Evolutionary conservation across 2,888 invertebrate species (phyloP).

Genomic region (Cheilosia grossa): DNA sequence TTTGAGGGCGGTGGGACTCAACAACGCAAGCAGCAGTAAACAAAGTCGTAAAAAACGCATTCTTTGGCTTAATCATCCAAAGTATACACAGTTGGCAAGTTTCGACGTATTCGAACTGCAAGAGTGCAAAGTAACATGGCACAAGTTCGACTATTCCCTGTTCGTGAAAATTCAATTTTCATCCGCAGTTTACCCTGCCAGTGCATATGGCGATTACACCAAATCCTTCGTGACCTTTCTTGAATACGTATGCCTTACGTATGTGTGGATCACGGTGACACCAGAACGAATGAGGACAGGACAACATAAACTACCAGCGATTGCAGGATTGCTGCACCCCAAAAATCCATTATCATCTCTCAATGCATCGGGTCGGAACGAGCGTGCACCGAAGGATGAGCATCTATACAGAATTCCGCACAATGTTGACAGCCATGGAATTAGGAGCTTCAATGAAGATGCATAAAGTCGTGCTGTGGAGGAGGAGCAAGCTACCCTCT

Average conservation of each 20-base stretch:
- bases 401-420: slow-evolving; percentile 25
- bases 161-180: slow-evolving; percentile 59
- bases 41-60: slow-evolving; percentile 1
- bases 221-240: not conserved
- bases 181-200: slow-evolving; percentile 40
- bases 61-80: not conserved
- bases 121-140: slow-evolving; percentile 2
- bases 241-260: not conserved
- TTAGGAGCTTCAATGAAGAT: slow-evolving; percentile 43
- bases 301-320: slow-evolving; percentile 24
- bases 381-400: slow-evolving; percentile 7
- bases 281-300: slow-evolving; percentile 28
- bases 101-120: slow-evolving; percentile 4
- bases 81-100: not conserved
- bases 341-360: slow-evolving; percentile 52
- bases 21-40: not conserved
- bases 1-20: not conserved
- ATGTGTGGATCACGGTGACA: slow-evolving; percentile 23
- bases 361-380: slow-evolving; percentile 17
- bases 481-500: not conserved
- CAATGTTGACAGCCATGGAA: slow-evolving; percentile 47
- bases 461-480: slow-evolving; percentile 23
- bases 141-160: not conserved
- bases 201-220: slow-evolving; percentile 6
- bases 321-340: slow-evolving; percentile 32